Evolutionary conservation across 2,113 vertebrate genomes (phyloP).

Genomic region (Ptilorrhoa leucosticta): DNA sequence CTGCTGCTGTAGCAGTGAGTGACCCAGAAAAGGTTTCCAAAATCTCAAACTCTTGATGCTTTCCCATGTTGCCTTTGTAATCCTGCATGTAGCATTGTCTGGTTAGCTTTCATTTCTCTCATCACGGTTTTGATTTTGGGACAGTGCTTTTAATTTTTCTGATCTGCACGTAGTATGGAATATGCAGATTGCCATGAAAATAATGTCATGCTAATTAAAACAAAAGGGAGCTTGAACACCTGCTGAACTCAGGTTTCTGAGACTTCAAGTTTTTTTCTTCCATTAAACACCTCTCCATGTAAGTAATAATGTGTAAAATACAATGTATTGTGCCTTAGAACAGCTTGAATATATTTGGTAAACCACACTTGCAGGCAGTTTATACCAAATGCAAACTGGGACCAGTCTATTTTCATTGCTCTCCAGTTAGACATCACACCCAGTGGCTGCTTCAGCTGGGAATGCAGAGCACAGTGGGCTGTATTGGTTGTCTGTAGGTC

Average conservation of each 20-base stretch:
- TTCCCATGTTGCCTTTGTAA: not conserved
- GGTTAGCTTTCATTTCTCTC: not conserved
- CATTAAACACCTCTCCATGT: not conserved
- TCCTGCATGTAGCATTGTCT: not conserved
- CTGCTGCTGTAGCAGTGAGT: not conserved
- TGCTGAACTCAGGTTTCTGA: not conserved
- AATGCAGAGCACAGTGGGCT: not conserved
- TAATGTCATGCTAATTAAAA: accelerated
- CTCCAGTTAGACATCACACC: not conserved
- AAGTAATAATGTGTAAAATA: not conserved
- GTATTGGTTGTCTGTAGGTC: not conserved
- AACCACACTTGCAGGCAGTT: not conserved
- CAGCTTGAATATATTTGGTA: not conserved
- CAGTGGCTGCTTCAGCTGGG: not conserved
- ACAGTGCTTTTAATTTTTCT: not conserved
- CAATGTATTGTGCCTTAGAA: not conserved
- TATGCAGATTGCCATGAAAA: not conserved
- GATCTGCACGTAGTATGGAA: accelerated
- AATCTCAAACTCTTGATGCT: not conserved
- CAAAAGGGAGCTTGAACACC: not conserved
- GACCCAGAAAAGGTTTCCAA: not conserved
- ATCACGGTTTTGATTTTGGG: accelerated
- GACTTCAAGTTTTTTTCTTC: not conserved
- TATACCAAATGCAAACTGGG: not conserved
- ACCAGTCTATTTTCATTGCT: not conserved